Evolutionary conservation across 2,888 invertebrate genomes (phyloP).

Genomic region (Phalera bucephala): DNA sequence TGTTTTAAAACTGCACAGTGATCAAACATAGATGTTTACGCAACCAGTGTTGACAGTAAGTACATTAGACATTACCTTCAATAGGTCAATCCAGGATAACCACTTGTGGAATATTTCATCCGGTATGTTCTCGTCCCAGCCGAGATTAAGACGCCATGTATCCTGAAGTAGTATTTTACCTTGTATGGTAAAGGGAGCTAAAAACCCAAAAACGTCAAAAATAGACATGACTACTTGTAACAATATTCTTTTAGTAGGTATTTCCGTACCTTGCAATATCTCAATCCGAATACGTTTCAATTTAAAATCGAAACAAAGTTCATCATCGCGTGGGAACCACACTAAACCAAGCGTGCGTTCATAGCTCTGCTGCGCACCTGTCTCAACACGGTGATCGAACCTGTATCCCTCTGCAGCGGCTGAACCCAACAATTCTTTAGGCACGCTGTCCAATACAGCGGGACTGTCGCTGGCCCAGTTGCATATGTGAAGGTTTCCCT

Average conservation of each 20-base stretch:
- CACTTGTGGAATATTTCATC: not conserved
- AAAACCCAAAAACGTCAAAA: slow-evolving; percentile 2
- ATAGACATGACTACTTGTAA: slow-evolving; percentile 3
- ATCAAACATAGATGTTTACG: no score
- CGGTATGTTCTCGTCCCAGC: slow-evolving; percentile 2
- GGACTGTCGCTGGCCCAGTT: slow-evolving; percentile 28
- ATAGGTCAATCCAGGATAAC: not conserved
- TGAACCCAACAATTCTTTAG: slow-evolving; percentile 15
- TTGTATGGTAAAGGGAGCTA: slow-evolving; percentile 2
- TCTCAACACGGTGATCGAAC: no score
- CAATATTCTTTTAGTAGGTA: not conserved
- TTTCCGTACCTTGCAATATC: slow-evolving; percentile 1
- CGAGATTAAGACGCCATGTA: not conserved
- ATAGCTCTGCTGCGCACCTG: not conserved
- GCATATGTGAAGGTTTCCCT: slow-evolving; percentile 28
- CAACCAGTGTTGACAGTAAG: no score
- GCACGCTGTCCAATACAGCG: slow-evolving; percentile 18
- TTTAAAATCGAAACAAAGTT: not conserved
- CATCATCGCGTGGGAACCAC: slow-evolving; percentile 1
- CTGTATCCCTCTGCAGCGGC: no score
- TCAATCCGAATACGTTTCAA: slow-evolving; percentile 2
- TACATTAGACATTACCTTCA: not conserved
- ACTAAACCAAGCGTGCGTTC: slow-evolving; percentile 1
- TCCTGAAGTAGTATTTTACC: slow-evolving; percentile 5
- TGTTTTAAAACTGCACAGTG: no score